Base-by-base conservation (phyloP, 1,140 invertebrate genomes). In the Homarus americanus region DNA sequence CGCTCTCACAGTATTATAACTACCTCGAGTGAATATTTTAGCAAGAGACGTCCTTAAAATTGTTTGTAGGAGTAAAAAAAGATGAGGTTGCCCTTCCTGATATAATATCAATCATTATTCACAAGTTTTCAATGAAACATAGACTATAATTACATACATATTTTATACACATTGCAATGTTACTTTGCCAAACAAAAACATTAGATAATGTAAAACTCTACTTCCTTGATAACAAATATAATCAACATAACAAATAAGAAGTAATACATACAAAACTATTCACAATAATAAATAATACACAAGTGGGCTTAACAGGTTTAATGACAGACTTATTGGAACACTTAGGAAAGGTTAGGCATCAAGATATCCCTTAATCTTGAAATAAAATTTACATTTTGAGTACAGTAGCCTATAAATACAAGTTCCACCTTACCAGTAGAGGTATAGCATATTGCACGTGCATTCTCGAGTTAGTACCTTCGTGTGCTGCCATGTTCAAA, bases 281-380 rank as follows among this genome's bases (percentile, higher is more conserved):
- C 83, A 85, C 83, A 85, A 66, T 72, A 85, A 85, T 75, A 85
- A 85, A 75, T 75, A 85, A 85, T 85, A 75, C 44, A 85, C 20
- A 85, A 85, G n/a, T 75, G 69, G 41, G 40, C n/a, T 53, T 85
- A 53, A 32, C n/a, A 69, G n/a, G 53, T 20, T 69, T 69, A 32
- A n/a, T 69, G 24, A 32, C 9, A 32, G n/a, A 28, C 63, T 32
- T 69, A 28, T 32, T 7, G 28, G 28, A 69, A 32, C 28, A 69
- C 28, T 32, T 69, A 32, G 32, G 44, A 7, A 49, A 49, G 15
- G 44, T 7, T 69, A 69, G 28, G 63, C 63, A 69, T 4, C 5
- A 69, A 32, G n/a, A 69, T 58, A 79, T 38, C 76, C 36, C 40
- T 44, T 49, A 79, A 44, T 49, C 76, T 79, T 40, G 76, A 79